Evolutionary conservation across 2,797 vertebrate species (phyloP), one percentile per base, ranked within the genome.

Genomic region (Neopelma chrysocephalum): DNA sequence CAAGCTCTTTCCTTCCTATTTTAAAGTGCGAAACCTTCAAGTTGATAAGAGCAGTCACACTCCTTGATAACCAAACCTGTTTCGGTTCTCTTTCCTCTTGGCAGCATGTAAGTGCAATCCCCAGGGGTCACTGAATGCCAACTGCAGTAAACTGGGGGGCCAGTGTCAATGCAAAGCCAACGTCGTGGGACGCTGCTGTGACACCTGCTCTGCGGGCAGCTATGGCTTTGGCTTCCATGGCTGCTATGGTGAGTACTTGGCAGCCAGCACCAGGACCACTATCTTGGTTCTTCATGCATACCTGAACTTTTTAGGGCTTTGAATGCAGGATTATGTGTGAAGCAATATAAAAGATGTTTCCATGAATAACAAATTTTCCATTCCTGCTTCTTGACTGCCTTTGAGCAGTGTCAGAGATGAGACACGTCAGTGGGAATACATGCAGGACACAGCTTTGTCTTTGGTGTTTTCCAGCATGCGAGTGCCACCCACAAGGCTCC

Each of bases 81-180:
- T 78, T 65, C 70, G 65, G 56, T 54, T 83, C 89, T 88, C 38
- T 94, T 96, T 91, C 75, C 69, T 42, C 26, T 43, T 65, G 47
- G n/a, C 96, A 99, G 99, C 96, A 4, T 99, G 99, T 89, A 97
- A 96, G 58, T 99, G 99, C 97, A 98, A 99, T 72, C 65, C 73
- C 2, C 76, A 97, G 53, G 99, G 99, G 11, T 98, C 98, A 0
- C 54, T 97, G 6, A 97, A 97, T 7, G 29, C 92, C 31, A 97
- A 32, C 82, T 99, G 99, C 86, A 98, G 97, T 94, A 98, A 96
- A 71, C 96, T 98, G 64, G 98, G 98, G 3, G 99, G 99, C 8
- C 93, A 98, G 80, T 99, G 99, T 96, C 97, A 98, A 32, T 99
- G 99, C 96, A 99, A 99, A 96, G 96, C 97, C 53, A 98, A 98